These are phyloP conservation scores for Vireo griseus DNA, from an alignment of 2,797 vertebrate species.

Conservation along the genomic window DNA sequence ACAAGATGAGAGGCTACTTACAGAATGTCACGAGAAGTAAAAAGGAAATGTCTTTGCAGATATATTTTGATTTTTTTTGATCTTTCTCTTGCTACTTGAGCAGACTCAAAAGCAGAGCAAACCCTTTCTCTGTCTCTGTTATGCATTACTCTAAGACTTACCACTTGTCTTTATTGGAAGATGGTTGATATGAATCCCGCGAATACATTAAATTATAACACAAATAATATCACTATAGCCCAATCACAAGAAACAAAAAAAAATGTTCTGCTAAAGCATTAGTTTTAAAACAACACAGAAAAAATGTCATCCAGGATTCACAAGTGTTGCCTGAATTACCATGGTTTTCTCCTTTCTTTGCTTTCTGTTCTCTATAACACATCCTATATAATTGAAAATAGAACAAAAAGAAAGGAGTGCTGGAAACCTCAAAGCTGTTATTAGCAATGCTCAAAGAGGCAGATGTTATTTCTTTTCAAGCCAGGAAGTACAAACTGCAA, in stretches of 20 bases:
- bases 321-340: not conserved
- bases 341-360: not conserved
- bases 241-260: not conserved
- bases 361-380: not conserved
- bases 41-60: rapidly evolving
- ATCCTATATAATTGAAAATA: not conserved
- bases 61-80: not conserved
- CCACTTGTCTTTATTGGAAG: not conserved
- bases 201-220: not conserved
- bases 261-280: not conserved
- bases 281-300: not conserved
- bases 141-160: rapidly evolving
- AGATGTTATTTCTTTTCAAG: not conserved
- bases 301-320: not conserved
- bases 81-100: not conserved
- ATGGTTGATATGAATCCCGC: not conserved
- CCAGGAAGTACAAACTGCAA: not conserved
- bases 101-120: not conserved
- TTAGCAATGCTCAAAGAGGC: not conserved
- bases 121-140: not conserved
- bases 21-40: not conserved
- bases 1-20: not conserved
- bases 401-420: not conserved
- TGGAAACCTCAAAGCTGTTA: not conserved
- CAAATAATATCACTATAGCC: not conserved